Evolutionary conservation across 2,797 vertebrate species (phyloP), one percentile per base, ranked within the genome.

Genomic region (Takifugu rubripes): DNA sequence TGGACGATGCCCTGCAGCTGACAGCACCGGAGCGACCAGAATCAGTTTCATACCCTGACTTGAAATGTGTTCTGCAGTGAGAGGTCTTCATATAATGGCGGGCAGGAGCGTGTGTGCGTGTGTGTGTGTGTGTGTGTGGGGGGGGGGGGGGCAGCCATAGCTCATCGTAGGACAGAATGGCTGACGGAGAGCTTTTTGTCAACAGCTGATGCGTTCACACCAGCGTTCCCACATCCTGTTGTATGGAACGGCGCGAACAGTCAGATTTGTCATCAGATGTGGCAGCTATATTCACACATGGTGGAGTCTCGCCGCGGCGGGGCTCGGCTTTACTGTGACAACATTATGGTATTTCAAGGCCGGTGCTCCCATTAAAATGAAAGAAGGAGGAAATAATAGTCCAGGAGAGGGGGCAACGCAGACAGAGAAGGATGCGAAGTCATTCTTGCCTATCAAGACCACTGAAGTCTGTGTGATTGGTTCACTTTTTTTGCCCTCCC

Each of bases 251-350:
- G 84, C 76, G 77, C 64, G 84, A 89, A 89, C 82, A 71, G 82
- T 83, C 84, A 85, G 76, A 91, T 90, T 86, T 86, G 88, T 91
- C 90, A 90, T 87, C 78, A 84, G 85, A 89, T 78, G 82, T 89
- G 88, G 85, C 89, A 89, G 86, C 77, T 84, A 76, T 84, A 82
- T 88, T 84, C 86, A 86, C 86, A 88, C 86, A 81, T 68, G 74
- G 76, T 64, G 74, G 79, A 21, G 65, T 83, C 71, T 56, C 68
- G 63, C 68, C 78, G 77, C 81, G 76, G 79, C 72, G 82, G 79
- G 84, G 81, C 87, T 85, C 74, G 80, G 57, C 81, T 87, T 87
- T 83, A 75, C 77, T 81, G 72, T 80, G 79, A 83, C 83, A 85
- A 88, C 83, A 84, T 86, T 85, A 81, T 84, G 86, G 80, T 82